A percentile compares a stretch with the other conserved stretches of the same genome.
These are phyloP conservation scores for Diachasmimorpha longicaudata DNA, from an alignment of 1,140 invertebrate genomes.

Conservation along the genomic window DNA sequence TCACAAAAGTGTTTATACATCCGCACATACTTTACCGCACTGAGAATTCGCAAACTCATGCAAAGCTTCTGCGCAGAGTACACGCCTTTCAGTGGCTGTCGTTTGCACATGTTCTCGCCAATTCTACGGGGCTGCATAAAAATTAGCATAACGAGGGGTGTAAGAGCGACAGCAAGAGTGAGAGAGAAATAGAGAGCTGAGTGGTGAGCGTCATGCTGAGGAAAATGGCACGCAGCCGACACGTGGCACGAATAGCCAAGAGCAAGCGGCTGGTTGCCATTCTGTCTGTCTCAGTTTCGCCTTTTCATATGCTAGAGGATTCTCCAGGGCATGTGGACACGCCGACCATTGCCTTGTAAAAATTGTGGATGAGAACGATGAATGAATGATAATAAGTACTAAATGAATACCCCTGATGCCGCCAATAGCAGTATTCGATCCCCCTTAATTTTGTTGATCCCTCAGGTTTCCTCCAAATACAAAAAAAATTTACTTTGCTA, in stretches of 20 bases:
- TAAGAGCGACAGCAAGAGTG: too few species aligned
- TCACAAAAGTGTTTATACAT: background rate
- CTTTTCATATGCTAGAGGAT: background rate
- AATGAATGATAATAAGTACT: background rate
- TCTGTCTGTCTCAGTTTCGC: background rate
- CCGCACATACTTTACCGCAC: background rate
- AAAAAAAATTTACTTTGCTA: too few species aligned
- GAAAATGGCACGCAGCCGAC: constrained; percentile 23
- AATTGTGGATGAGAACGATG: background rate
- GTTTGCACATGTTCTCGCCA: constrained; percentile 17
- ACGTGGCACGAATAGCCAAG: constrained; percentile 18
- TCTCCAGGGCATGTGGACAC: background rate
- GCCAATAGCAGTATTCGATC: too few species aligned
- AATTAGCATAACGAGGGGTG: constrained; percentile 26
- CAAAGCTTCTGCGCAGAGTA: background rate
- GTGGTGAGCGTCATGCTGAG: constrained; percentile 9
- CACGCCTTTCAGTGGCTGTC: constrained; percentile 21
- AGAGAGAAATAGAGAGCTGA: background rate
- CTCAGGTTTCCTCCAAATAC: too few species aligned
- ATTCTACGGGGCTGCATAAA: constrained; percentile 25
- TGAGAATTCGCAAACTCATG: background rate
- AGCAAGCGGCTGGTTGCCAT: constrained; percentile 12
- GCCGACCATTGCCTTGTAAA: background rate
- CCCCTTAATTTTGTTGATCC: too few species aligned
- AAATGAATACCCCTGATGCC: too few species aligned